Base-by-base conservation (phyloP, 1,140 invertebrate genomes). In the Asobara japonica region DNA sequence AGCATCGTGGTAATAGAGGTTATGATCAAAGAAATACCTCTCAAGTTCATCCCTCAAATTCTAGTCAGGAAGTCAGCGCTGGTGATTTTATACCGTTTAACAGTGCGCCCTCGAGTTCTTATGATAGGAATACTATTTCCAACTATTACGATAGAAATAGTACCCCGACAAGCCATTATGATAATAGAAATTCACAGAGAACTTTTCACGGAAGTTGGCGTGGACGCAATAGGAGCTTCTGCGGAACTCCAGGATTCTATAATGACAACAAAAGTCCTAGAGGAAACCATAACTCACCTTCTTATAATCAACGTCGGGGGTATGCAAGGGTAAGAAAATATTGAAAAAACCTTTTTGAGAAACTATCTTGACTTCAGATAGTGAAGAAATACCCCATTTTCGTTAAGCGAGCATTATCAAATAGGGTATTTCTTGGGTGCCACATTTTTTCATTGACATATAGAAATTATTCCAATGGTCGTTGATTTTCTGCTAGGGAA, bases 11-110 rank as follows among this genome's bases (percentile, higher is more conserved):
- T 7, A 70, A 45, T 22, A 69, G 65, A 78, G 78, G 74, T 77
- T 82, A 79, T 73, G 41, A 56, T 6, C 13, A 22, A 11, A 75
- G 65, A 20, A 74, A 65, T 65, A 68, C 45, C 25, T 73, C 62
- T 48, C 48, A 73, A 10, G 65, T 41, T 75, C 60, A 31, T 33
- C 65, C 69, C 5, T 16, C 73, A 2, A 76, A 74, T 64, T 36
- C 7, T 0, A 13, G 25, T 25, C 65, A 76, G 31, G 4, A n/a
- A 29, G 27, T 62, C 8, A 74, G 25, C 13, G 18, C 25, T 7
- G 70, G 72, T 29, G 76, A 80, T 70, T 84, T 80, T 70, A 84
- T 84, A 48, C 79, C 82, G 0, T 74, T 84, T 2, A 65, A 74
- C n/a, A 60, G 65, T 3, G 80, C 75, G 65, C 71, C 76, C 18